Evolutionary conservation across 2,113 vertebrate species (phyloP).

Genomic region (Procavia capensis): DNA sequence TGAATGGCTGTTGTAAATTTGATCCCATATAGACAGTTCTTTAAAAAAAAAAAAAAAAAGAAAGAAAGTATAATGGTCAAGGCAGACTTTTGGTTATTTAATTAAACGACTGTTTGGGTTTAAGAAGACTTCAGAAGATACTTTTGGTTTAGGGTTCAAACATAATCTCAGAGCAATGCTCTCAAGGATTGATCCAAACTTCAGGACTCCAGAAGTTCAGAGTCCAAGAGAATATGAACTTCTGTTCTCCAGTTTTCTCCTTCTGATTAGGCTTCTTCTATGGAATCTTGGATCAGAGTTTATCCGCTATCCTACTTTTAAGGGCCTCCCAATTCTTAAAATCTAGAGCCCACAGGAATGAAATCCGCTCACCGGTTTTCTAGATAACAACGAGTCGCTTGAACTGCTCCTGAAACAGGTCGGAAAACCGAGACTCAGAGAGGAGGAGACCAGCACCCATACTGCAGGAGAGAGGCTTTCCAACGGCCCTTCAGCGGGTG

Average conservation of each 20-base stretch:
- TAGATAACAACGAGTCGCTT: background rate
- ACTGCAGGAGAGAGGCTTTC: fast-evolving
- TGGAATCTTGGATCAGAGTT: background rate
- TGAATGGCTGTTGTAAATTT: too few species aligned
- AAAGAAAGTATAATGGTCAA: too few species aligned
- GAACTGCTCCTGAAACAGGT: background rate
- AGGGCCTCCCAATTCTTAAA: background rate
- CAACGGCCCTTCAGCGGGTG: background rate
- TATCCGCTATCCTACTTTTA: background rate
- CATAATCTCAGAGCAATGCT: background rate
- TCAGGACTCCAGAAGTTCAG: background rate
- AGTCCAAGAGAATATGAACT: background rate
- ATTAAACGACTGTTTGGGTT: background rate
- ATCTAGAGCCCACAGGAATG: background rate
- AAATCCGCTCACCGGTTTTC: background rate
- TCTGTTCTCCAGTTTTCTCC: background rate
- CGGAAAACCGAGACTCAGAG: background rate
- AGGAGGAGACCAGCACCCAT: background rate
- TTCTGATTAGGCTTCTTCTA: background rate
- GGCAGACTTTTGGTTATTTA: too few species aligned
- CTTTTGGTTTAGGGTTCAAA: background rate
- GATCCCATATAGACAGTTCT: too few species aligned
- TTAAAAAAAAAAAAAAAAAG: too few species aligned
- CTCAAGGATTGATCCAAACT: background rate
- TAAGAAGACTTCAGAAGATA: background rate